phyloP scores from a whole-genome alignment of 30 jellyfish, hydroid and myxozoan genomes.

The Hydractinia echinata region DNA sequence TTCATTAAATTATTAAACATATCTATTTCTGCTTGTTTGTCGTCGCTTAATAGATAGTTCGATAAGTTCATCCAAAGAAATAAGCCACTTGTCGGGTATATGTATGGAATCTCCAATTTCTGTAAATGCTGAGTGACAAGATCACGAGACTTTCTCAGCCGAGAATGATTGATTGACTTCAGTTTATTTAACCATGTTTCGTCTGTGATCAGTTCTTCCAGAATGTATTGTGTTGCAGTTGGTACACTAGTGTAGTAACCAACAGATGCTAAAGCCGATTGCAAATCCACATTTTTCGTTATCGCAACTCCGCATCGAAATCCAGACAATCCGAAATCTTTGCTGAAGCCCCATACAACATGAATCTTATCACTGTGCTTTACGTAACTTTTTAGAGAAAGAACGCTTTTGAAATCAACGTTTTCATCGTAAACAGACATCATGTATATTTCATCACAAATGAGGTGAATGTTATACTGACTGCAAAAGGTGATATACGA shows the following conservation, averaged over 20 bases:
- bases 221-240: slow-evolving; percentile 45
- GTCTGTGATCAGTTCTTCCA: slow-evolving; percentile 39
- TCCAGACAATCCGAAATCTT: slow-evolving; percentile 72
- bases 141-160: slow-evolving; percentile 35
- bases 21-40: slow-evolving; percentile 47
- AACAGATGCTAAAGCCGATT: slow-evolving; percentile 22
- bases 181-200: slow-evolving; percentile 56
- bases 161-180: slow-evolving; percentile 32
- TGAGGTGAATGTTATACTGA: slow-evolving; percentile 43
- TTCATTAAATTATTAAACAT: slow-evolving; percentile 45
- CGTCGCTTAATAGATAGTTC: slow-evolving; percentile 13
- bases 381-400: slow-evolving; percentile 22
- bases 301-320: slow-evolving; percentile 71
- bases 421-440: slow-evolving; percentile 42
- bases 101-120: slow-evolving; percentile 16
- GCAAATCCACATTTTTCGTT: slow-evolving; percentile 50
- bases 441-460: slow-evolving; percentile 66
- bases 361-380: slow-evolving; percentile 41
- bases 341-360: slow-evolving; percentile 78
- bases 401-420: slow-evolving; percentile 26
- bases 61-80: slow-evolving; percentile 62
- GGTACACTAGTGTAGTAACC: slow-evolving; percentile 64
- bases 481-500: slow-evolving; percentile 39
- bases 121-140: slow-evolving; percentile 33
- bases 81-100: slow-evolving; percentile 46